These are phyloP conservation scores for Catocala nupta DNA, from an alignment of 2,888 invertebrate species.

Conservation along the genomic window DNA sequence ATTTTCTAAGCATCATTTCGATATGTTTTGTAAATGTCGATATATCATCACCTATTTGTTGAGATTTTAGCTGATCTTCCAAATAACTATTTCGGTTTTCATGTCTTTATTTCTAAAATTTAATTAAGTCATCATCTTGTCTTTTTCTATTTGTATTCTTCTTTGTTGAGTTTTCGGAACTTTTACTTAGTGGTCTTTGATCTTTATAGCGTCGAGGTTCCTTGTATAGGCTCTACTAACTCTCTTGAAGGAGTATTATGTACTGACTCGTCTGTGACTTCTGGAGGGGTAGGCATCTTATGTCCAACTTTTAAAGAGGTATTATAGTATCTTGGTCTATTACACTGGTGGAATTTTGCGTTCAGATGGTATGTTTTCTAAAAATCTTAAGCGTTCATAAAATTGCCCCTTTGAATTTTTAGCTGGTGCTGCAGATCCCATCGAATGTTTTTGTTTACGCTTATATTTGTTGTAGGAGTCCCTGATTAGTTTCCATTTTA, in stretches of 20 bases:
- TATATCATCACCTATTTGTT: conserved; percentile 21
- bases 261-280: conserved; percentile 17
- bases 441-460: conserved; percentile 23
- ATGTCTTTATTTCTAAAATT: too few relatives aligned
- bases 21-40: conserved; percentile 30
- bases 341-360: too few relatives aligned
- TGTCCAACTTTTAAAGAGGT: conserved; percentile 16
- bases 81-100: too few relatives aligned
- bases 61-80: too few relatives aligned
- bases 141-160: conserved; percentile 9
- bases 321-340: conserved; percentile 18
- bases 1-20: conserved; percentile 28
- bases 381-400: conserved; percentile 35
- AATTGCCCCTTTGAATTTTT: conserved; percentile 35
- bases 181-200: neutral
- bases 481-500: conserved; percentile 28
- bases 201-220: conserved; percentile 1
- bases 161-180: neutral
- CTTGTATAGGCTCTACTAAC: too few relatives aligned
- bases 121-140: conserved; percentile 8
- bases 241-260: conserved; percentile 2
- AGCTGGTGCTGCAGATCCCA: conserved; percentile 23
- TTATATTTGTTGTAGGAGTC: conserved; percentile 28
- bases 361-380: conserved; percentile 18
- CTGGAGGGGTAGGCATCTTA: conserved; percentile 17